phyloP scores from a whole-genome alignment of 1,140 invertebrate genomes.

The Bombus waltoni region DNA sequence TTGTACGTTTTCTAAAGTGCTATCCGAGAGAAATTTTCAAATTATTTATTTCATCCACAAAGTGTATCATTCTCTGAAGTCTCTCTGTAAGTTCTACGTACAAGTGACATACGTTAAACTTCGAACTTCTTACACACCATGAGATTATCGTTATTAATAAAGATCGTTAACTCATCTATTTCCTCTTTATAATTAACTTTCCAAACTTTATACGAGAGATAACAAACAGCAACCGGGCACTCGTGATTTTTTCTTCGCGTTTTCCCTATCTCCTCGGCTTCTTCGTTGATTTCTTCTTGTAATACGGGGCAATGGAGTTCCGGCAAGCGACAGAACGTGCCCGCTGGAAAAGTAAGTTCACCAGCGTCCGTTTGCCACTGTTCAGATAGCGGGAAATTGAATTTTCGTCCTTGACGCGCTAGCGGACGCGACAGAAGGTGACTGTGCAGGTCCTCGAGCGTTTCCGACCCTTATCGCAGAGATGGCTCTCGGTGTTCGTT shows the following conservation, averaged over 20 bases:
- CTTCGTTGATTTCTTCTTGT: neutral
- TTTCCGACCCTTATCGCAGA: slow-evolving; percentile 30
- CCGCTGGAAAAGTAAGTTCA: slow-evolving; percentile 6
- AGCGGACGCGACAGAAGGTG: neutral
- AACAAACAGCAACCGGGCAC: no score
- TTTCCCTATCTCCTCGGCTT: neutral
- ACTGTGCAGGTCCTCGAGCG: neutral
- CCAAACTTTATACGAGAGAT: no score
- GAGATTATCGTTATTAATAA: no score
- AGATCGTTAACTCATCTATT: no score
- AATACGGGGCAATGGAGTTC: neutral
- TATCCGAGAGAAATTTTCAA: neutral
- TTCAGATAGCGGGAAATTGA: slow-evolving; percentile 51
- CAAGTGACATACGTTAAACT: no score
- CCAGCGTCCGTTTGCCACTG: slow-evolving; percentile 4
- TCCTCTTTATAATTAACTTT: no score
- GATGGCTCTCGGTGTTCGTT: slow-evolving; percentile 38
- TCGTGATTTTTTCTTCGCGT: neutral
- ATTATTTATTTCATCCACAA: neutral
- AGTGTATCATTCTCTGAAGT: no score
- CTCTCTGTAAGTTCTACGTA: no score
- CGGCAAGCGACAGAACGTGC: neutral
- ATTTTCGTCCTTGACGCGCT: slow-evolving; percentile 32
- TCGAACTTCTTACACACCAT: no score
- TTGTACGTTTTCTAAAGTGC: neutral